Evolutionary conservation across 2,797 vertebrate species (phyloP).

Genomic region (Sternarchorhynchus goeldii): DNA sequence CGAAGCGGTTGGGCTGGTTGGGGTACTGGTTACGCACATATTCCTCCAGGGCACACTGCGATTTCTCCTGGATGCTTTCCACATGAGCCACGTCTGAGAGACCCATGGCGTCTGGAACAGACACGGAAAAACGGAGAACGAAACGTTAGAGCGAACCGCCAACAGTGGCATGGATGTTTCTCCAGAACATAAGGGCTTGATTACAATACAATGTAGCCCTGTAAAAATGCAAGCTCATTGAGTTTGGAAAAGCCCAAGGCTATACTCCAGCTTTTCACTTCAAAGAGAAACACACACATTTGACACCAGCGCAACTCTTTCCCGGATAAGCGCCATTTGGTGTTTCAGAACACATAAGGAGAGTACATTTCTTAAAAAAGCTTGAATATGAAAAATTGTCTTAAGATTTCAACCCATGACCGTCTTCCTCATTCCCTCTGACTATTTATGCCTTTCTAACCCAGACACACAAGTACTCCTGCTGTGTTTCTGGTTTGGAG

Average conservation of each 20-base stretch:
- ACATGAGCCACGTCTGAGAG: constrained; percentile 84
- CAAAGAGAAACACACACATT: not conserved
- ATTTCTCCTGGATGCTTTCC: constrained; percentile 88
- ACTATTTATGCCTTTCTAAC: constrained; percentile 63
- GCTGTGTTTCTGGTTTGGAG: constrained; percentile 53
- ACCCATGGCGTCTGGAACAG: constrained; percentile 80
- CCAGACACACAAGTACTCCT: constrained; percentile 56
- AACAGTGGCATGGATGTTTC: not conserved
- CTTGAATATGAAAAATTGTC: constrained; percentile 34
- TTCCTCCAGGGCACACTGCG: constrained; percentile 87
- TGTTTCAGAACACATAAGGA: not conserved
- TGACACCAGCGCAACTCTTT: not conserved
- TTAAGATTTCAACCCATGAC: constrained; percentile 46
- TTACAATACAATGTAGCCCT: constrained; percentile 41
- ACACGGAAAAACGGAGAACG: not conserved
- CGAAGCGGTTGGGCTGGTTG: constrained; percentile 84
- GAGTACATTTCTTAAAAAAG: not conserved
- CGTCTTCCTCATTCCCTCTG: constrained; percentile 45
- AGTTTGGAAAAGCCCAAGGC: too few relatives aligned
- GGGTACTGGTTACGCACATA: constrained; percentile 87
- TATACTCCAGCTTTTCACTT: not conserved
- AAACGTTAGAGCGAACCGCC: constrained; percentile 18
- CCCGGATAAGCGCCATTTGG: not conserved
- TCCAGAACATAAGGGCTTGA: constrained; percentile 39
- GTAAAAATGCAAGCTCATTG: not conserved